These are phyloP conservation scores for Diarsia rubi DNA, from an alignment of 2,888 invertebrate genomes.

Conservation along the genomic window DNA sequence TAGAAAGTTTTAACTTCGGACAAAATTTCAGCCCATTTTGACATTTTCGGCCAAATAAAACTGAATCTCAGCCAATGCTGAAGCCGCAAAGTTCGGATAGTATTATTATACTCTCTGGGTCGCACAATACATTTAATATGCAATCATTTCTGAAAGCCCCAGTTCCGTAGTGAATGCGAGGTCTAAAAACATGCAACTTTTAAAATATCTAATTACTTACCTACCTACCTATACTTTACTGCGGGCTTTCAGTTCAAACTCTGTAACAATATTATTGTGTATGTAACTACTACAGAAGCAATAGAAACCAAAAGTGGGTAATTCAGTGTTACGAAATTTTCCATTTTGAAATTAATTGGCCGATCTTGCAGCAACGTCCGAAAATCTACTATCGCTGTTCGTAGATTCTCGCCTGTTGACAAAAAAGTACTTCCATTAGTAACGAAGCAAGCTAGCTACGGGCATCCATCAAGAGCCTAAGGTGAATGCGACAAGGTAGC, in stretches of 20 bases:
- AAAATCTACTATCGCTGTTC: slow-evolving; percentile 70
- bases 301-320: slow-evolving; percentile 79
- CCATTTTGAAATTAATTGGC: slow-evolving; percentile 79
- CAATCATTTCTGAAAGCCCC: not conserved
- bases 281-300: slow-evolving; percentile 82
- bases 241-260: slow-evolving; percentile 62
- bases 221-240: not conserved
- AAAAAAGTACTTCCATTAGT: slow-evolving; percentile 65
- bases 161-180: not conserved
- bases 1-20: too few relatives aligned
- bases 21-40: too few relatives aligned
- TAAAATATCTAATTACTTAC: not conserved
- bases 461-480: not conserved
- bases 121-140: not conserved
- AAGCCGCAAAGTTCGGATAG: not conserved
- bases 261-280: slow-evolving; percentile 84
- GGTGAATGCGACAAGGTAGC: too few relatives aligned
- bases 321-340: slow-evolving; percentile 79
- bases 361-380: slow-evolving; percentile 74
- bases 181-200: not conserved
- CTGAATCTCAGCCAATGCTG: not conserved
- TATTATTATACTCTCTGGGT: too few relatives aligned
- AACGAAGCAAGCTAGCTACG: not conserved
- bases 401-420: slow-evolving; percentile 72
- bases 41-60: too few relatives aligned